A percentile compares a stretch with the other conserved stretches of the same genome.
phyloP scores from a whole-genome alignment of 2,797 vertebrate species.

The Pseudopleuronectes americanus region DNA sequence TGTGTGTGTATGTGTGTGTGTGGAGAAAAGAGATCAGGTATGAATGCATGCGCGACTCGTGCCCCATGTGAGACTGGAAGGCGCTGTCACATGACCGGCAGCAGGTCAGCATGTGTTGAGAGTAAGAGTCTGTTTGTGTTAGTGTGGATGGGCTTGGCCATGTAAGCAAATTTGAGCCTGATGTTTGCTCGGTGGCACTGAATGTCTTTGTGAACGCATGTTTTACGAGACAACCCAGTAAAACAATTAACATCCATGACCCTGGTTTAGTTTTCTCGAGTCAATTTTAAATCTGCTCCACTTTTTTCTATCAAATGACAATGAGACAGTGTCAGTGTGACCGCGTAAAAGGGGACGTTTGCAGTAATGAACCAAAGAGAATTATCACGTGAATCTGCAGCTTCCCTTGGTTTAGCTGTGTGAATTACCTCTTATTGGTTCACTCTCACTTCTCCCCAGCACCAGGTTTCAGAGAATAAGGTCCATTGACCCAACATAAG shows the following conservation, averaged over 20 bases:
- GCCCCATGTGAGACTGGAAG: conserved; percentile 48
- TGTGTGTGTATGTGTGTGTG: conserved; percentile 15
- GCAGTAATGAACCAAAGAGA: background rate
- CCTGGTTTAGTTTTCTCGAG: background rate
- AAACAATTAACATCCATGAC: conserved; percentile 1
- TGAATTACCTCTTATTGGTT: background rate
- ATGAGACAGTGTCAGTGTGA: background rate
- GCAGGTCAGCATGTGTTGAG: conserved; percentile 70
- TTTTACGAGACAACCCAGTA: conserved; percentile 13
- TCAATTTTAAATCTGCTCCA: background rate
- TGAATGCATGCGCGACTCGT: conserved; percentile 22
- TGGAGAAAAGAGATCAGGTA: conserved; percentile 20
- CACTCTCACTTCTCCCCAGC: background rate
- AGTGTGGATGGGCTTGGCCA: conserved; percentile 17
- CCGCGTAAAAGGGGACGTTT: background rate
- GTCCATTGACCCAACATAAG: background rate
- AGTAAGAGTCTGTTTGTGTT: conserved; percentile 38
- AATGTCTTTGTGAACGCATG: conserved; percentile 25
- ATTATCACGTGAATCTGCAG: background rate
- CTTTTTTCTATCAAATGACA: background rate
- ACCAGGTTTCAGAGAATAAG: background rate
- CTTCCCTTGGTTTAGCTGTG: background rate
- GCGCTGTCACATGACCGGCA: conserved; percentile 71
- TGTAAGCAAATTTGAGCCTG: conserved; percentile 33
- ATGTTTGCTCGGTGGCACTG: conserved; percentile 23